Conservation (phyloP, 2,113 vertebrate genomes). For the human (Homo sapiens) region GRCh38 chr5:163659501-163660000, state of each 20-base stretch:
- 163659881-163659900: neutral
- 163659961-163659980: neutral
- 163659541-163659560: slow-evolving; percentile 56
- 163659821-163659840: neutral
- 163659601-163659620: slow-evolving; percentile 61
- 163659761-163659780: neutral
- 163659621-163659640: slow-evolving; percentile 67
- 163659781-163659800: neutral
- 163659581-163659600: slow-evolving; percentile 54
- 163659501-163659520: neutral
- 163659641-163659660: slow-evolving; percentile 25
- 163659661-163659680: neutral
- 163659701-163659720: neutral
- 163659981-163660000: neutral
- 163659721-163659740: neutral
- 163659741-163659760: neutral
- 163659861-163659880: neutral
- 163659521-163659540: neutral
- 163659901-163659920: neutral
- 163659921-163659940: neutral
- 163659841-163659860: neutral
- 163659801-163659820: neutral
- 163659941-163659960: neutral
- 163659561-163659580: slow-evolving; percentile 49
- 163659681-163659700: neutral